Evolutionary conservation across 2,888 invertebrate species (phyloP).

Genomic region (Lepidocyrtinus sp.): DNA sequence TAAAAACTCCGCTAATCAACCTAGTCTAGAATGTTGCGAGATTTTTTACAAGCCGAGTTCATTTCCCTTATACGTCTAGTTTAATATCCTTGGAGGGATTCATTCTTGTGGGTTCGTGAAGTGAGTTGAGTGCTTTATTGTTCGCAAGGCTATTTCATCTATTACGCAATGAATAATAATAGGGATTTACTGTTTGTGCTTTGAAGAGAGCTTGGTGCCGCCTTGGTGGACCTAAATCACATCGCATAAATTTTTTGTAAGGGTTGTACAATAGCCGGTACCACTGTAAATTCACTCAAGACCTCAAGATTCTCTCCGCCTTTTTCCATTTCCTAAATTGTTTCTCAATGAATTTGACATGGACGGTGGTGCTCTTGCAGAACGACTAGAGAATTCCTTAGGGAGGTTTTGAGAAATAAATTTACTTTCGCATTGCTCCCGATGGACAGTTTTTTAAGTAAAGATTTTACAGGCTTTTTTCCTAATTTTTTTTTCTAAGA

Average conservation of each 20-base stretch:
- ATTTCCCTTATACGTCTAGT: too few relatives aligned
- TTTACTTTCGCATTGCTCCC: not conserved
- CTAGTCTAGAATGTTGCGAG: too few relatives aligned
- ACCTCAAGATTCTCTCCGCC: constrained; percentile 54
- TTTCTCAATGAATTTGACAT: constrained; percentile 45
- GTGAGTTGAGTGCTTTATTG: constrained; percentile 13
- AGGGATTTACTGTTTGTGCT: not conserved
- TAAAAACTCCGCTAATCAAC: too few relatives aligned
- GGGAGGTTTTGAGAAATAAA: not conserved
- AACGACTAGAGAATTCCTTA: not conserved
- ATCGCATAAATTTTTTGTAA: too few relatives aligned
- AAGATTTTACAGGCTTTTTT: too few relatives aligned
- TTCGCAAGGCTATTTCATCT: not conserved
- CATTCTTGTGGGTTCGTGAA: too few relatives aligned
- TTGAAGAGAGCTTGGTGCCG: too few relatives aligned
- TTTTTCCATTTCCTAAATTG: constrained; percentile 55
- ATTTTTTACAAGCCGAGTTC: too few relatives aligned
- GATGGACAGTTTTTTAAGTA: not conserved
- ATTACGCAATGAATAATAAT: constrained; percentile 26
- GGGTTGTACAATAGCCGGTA: constrained; percentile 14
- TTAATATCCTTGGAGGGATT: too few relatives aligned
- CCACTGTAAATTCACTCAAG: constrained; percentile 45
- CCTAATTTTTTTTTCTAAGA: too few relatives aligned
- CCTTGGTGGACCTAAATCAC: too few relatives aligned
- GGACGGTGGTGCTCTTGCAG: not conserved